Base-by-base conservation (phyloP, 2,113 vertebrate genomes). In the Anseranas semipalmata region DNA sequence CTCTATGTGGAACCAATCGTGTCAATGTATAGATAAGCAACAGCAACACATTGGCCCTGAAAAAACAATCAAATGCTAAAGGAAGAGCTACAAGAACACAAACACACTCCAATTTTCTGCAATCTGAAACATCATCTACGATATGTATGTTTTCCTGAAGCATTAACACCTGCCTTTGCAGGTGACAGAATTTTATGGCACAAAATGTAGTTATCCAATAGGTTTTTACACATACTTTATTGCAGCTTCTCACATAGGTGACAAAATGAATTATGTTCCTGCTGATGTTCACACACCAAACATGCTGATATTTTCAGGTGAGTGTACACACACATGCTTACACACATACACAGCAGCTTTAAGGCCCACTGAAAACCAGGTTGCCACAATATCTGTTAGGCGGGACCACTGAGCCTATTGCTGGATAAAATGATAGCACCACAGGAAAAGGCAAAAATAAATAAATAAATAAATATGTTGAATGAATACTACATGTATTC, bases 11-110 rank as follows among this genome's bases (percentile, higher is more conserved):
- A 94, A 89, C 80, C 81, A 79, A 87, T 91, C 10, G 1, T 87
- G 84, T 89, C 93, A 93, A 95, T 91, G 91, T 21, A 83, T 52
- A 89, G 91, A 95, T 93, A 91, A 93, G 45, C 39, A 96, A 63
- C 77, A 84, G 37, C 71, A 87, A n/a, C 48, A 71, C 9, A 0
- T 46, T 43, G 60, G 56, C 76, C 50, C 72, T 48, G 82, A 70
- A 94, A 45, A 2, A 89, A 92, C 59, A 92, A 94, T 85, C 59
- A 63, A 48, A 87, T 43, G 21, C 21, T 83, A 83, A 66, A 77
- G 76, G 68, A 70, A 92, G 27, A 89, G 28, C 45, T 55, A 39
- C 28, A 70, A 52, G 33, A 79, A 43, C 58, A 76, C 65, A 89
- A 78, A 46, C 37, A 84, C 9, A 16, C 15, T 43, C 52, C 43